Evolutionary conservation across 2,797 vertebrate species (phyloP).

Genomic region (Sebastes variabilis): DNA sequence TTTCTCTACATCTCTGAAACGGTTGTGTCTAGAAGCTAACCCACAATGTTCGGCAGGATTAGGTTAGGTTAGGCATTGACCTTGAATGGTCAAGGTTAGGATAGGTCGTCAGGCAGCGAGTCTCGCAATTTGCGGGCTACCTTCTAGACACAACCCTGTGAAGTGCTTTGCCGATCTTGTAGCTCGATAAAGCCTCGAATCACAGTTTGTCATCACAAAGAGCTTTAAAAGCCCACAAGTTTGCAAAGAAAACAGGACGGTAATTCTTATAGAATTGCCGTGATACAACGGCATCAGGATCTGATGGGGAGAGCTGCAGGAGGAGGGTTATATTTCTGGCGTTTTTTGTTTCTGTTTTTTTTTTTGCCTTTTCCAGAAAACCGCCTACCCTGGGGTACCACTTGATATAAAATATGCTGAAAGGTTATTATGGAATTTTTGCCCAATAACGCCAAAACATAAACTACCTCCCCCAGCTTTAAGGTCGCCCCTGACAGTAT

Average conservation of each 20-base stretch:
- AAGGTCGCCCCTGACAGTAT: conserved; percentile 15
- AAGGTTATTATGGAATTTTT: background rate
- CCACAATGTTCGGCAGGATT: too few species aligned
- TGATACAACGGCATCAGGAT: background rate
- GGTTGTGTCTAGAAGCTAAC: too few species aligned
- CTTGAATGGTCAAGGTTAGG: accelerated
- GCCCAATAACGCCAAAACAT: background rate
- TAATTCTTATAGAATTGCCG: background rate
- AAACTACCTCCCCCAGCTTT: background rate
- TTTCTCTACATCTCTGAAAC: background rate
- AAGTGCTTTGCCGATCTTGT: too few species aligned
- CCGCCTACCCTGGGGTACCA: background rate
- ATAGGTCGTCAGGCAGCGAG: too few species aligned
- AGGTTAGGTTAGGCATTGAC: too few species aligned
- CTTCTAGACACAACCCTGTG: too few species aligned
- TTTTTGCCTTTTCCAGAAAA: background rate
- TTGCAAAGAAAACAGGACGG: background rate
- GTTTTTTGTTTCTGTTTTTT: background rate
- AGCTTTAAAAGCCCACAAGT: background rate
- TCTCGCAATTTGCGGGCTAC: too few species aligned
- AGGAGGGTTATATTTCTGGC: too few species aligned
- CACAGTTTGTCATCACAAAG: background rate
- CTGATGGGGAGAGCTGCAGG: background rate
- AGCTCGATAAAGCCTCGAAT: too few species aligned
- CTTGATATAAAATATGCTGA: background rate